Evolutionary conservation across 2,797 vertebrate species (phyloP).

Genomic region (Vultur gryphus): DNA sequence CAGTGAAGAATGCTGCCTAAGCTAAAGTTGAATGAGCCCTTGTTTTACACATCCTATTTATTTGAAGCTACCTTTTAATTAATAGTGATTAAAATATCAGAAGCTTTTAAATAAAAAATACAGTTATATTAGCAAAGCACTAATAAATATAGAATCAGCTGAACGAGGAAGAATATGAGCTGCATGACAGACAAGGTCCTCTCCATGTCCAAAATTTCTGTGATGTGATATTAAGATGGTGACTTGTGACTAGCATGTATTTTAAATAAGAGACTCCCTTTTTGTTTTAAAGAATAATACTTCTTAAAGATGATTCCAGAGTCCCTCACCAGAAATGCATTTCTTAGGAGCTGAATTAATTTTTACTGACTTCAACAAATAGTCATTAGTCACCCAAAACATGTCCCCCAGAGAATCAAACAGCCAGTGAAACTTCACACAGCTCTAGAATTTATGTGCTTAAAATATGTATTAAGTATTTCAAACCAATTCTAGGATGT

Average conservation of each 20-base stretch:
- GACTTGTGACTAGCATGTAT: neutral
- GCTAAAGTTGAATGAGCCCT: neutral
- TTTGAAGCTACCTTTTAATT: neutral
- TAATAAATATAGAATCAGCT: neutral
- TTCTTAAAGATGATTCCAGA: neutral
- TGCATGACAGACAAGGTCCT: neutral
- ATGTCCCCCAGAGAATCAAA: neutral
- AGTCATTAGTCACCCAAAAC: constrained; percentile 11
- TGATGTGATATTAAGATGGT: neutral
- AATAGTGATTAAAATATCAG: neutral
- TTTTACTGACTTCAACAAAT: constrained; percentile 49
- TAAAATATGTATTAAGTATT: constrained; percentile 48
- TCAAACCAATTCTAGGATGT: constrained; percentile 41
- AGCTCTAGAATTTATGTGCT: constrained; percentile 29
- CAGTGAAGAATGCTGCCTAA: neutral
- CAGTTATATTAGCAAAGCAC: neutral
- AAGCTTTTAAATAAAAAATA: neutral
- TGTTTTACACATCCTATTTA: neutral
- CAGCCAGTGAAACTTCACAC: neutral
- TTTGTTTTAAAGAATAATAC: neutral
- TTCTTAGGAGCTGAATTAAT: constrained; percentile 27
- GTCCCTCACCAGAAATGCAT: neutral
- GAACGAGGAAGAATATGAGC: neutral
- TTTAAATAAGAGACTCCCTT: neutral
- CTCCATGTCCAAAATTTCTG: neutral